These are phyloP conservation scores for Sphecodes monilicornis DNA, from an alignment of 2,888 invertebrate genomes.

Conservation along the genomic window DNA sequence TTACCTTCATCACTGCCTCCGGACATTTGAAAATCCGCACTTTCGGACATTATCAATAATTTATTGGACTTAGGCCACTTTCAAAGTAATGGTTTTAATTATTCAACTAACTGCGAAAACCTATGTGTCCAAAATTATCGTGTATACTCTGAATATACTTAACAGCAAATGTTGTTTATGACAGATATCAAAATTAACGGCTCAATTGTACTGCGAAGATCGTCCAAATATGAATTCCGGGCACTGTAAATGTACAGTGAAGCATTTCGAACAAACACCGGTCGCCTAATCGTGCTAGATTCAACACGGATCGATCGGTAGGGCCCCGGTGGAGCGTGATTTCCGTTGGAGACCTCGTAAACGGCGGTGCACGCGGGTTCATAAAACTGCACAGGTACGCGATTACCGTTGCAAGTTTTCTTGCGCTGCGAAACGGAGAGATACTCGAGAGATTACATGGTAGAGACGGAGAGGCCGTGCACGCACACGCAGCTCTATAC, in stretches of 20 bases:
- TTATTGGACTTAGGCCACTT: no score
- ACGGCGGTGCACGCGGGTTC: slow-evolving; percentile 26
- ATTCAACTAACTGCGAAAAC: no score
- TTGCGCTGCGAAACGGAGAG: slow-evolving; percentile 52
- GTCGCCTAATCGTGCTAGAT: slow-evolving; percentile 23
- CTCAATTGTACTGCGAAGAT: background rate
- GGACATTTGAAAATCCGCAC: no score
- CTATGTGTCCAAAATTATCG: no score
- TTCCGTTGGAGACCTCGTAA: slow-evolving; percentile 38
- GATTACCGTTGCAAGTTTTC: slow-evolving; percentile 60
- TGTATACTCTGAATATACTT: no score
- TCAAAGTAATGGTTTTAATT: no score
- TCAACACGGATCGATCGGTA: slow-evolving; percentile 19
- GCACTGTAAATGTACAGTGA: background rate
- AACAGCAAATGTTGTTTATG: no score
- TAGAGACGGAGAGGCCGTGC: slow-evolving; percentile 27
- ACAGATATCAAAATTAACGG: no score
- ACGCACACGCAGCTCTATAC: slow-evolving; percentile 32
- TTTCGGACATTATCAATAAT: no score
- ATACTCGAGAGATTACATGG: slow-evolving; percentile 57
- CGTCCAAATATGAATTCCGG: background rate
- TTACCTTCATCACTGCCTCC: no score
- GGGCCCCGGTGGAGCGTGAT: slow-evolving; percentile 1
- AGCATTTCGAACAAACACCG: background rate
- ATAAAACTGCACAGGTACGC: slow-evolving; percentile 37